phyloP scores from a whole-genome alignment of 2,113 vertebrate species.

The Pimephales promelas region DNA sequence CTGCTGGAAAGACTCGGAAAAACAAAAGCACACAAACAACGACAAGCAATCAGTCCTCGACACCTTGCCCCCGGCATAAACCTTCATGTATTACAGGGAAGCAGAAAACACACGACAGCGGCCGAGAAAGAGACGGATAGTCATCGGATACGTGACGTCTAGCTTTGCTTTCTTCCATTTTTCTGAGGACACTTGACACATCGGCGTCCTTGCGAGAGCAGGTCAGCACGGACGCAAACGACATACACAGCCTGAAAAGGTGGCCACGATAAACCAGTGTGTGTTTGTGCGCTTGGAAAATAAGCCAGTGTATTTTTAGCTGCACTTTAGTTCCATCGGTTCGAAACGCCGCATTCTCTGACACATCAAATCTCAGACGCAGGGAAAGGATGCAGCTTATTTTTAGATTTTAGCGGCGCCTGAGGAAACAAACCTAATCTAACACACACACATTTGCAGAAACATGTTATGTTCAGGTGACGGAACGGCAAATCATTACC shows the following conservation, averaged over 20 bases:
- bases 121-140: slow-evolving; percentile 44
- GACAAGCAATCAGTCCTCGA: slow-evolving; percentile 48
- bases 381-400: slow-evolving; percentile 44
- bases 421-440: slow-evolving; percentile 39
- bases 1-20: slow-evolving; percentile 27
- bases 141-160: slow-evolving; percentile 34
- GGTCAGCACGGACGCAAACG: slow-evolving; percentile 28
- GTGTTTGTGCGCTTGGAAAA: slow-evolving; percentile 8
- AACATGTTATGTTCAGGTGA: slow-evolving; percentile 27
- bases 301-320: slow-evolving; percentile 39
- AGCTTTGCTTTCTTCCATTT: slow-evolving; percentile 44
- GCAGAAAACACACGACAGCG: slow-evolving; percentile 27
- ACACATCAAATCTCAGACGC: slow-evolving; percentile 54
- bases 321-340: slow-evolving; percentile 39
- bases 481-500: slow-evolving; percentile 23
- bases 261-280: neutral
- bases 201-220: slow-evolving; percentile 47
- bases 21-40: slow-evolving; percentile 47
- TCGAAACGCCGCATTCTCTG: slow-evolving; percentile 48
- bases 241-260: slow-evolving; percentile 15
- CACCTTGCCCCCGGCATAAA: slow-evolving; percentile 46
- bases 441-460: slow-evolving; percentile 13
- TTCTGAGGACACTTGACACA: slow-evolving; percentile 49
- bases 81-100: slow-evolving; percentile 47
- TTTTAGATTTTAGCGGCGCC: slow-evolving; percentile 54